phyloP scores from a whole-genome alignment of 2,113 vertebrate genomes.

The Platichthys stellatus region DNA sequence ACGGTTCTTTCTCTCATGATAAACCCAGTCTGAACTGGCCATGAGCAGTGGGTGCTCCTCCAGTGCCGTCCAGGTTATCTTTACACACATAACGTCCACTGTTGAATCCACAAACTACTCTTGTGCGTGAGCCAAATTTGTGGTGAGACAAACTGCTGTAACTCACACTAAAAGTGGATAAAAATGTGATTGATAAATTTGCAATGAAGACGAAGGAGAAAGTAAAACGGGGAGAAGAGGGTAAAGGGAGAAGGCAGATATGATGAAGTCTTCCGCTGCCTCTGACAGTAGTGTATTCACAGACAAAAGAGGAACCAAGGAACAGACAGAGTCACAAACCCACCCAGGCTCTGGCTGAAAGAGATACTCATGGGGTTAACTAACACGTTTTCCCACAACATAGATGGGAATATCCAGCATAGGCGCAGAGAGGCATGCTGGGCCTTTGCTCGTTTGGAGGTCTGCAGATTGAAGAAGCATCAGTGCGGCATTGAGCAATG shows the following conservation, averaged over 20 bases:
- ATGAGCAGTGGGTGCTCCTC: slow-evolving; percentile 33
- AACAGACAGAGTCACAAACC: slow-evolving; percentile 35
- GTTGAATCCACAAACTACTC: slow-evolving; percentile 43
- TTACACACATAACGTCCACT: slow-evolving; percentile 49
- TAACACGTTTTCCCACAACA: slow-evolving; percentile 62
- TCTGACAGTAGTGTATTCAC: slow-evolving; percentile 40
- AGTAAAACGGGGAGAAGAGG: slow-evolving; percentile 5
- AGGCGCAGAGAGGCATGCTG: slow-evolving; percentile 37
- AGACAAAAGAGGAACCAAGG: slow-evolving; percentile 24
- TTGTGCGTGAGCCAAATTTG: slow-evolving; percentile 29
- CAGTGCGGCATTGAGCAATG: slow-evolving; percentile 48
- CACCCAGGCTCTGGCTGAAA: slow-evolving; percentile 52
- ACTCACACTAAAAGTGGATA: slow-evolving; percentile 40
- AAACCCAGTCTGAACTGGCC: slow-evolving; percentile 42
- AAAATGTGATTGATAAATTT: slow-evolving; percentile 52
- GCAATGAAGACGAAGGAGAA: slow-evolving; percentile 8
- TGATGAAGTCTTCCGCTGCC: slow-evolving; percentile 26
- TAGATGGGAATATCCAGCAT: slow-evolving; percentile 51
- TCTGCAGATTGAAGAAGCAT: slow-evolving; percentile 45
- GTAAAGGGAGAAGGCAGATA: slow-evolving; percentile 15
- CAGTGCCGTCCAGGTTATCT: slow-evolving; percentile 54
- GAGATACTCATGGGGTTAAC: slow-evolving; percentile 30
- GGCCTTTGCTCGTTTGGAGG: slow-evolving; percentile 49
- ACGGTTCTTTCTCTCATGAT: neutral
- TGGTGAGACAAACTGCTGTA: slow-evolving; percentile 15